phyloP scores from a whole-genome alignment of 1,140 invertebrate species.

The Venustaconcha ellipsiformis region DNA sequence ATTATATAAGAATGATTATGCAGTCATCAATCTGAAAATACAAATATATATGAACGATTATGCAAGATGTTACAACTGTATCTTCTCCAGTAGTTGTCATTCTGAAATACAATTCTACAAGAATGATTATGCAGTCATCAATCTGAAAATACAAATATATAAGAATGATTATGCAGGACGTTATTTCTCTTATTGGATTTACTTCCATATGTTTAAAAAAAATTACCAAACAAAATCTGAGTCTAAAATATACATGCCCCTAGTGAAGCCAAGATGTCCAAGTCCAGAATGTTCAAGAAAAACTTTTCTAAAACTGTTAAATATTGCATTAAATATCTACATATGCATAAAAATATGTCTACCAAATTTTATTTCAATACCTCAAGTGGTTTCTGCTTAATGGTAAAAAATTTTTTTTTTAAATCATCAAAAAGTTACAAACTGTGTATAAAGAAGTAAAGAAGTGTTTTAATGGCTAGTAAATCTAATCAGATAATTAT shows the following conservation, averaged over 20 bases:
- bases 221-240: neutral
- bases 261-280: neutral
- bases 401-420: too few relatives aligned
- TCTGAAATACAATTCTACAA: conserved; percentile 1
- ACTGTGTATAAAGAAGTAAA: too few relatives aligned
- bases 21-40: neutral
- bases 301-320: too few relatives aligned
- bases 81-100: neutral
- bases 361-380: too few relatives aligned
- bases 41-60: neutral
- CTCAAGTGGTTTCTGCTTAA: too few relatives aligned
- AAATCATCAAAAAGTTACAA: too few relatives aligned
- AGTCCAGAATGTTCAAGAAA: neutral
- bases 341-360: too few relatives aligned
- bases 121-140: too few relatives aligned
- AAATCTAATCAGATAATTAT: too few relatives aligned
- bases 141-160: neutral
- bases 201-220: neutral
- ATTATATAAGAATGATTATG: neutral
- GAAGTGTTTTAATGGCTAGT: too few relatives aligned
- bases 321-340: too few relatives aligned
- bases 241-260: neutral
- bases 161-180: neutral
- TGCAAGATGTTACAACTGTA: neutral
- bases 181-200: neutral